Conservation (phyloP, 2,113 vertebrate species). For the Perognathus longimembris region DNA sequence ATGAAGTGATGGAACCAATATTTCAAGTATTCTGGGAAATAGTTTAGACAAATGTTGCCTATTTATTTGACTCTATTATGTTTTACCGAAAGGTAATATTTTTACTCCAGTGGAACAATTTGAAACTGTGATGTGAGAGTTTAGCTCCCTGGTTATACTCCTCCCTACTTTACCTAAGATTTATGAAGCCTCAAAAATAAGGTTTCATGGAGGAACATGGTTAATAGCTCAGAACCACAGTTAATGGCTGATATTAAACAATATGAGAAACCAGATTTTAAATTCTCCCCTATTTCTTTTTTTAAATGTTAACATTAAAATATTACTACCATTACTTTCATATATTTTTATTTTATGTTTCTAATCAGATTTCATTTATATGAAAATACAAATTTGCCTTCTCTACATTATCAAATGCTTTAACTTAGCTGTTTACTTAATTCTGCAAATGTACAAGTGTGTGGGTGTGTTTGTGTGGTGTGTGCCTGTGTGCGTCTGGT, state of each 20-base stretch:
- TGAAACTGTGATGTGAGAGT: neutral
- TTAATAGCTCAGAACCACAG: neutral
- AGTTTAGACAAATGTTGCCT: neutral
- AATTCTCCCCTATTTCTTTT: neutral
- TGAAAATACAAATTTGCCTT: neutral
- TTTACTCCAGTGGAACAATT: neutral
- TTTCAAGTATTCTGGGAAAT: neutral
- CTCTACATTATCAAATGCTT: slow-evolving; percentile 2
- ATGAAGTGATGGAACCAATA: neutral
- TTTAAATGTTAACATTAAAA: neutral
- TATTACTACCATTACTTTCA: neutral
- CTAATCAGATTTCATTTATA: neutral
- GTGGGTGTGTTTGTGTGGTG: neutral
- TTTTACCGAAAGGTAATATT: neutral
- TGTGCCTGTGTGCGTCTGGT: neutral
- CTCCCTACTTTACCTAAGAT: neutral
- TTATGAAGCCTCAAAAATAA: neutral
- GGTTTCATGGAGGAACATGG: neutral
- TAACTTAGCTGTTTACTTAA: neutral
- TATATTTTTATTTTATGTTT: neutral
- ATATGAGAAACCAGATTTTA: neutral
- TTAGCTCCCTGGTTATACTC: neutral
- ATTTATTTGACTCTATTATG: neutral
- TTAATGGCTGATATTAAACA: neutral
- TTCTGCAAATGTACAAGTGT: neutral